Percentiles rank a stretch among this genome's conserved stretches.
Conservation (phyloP, 2,888 invertebrate species). For the Hemaris fuciformis region DNA sequence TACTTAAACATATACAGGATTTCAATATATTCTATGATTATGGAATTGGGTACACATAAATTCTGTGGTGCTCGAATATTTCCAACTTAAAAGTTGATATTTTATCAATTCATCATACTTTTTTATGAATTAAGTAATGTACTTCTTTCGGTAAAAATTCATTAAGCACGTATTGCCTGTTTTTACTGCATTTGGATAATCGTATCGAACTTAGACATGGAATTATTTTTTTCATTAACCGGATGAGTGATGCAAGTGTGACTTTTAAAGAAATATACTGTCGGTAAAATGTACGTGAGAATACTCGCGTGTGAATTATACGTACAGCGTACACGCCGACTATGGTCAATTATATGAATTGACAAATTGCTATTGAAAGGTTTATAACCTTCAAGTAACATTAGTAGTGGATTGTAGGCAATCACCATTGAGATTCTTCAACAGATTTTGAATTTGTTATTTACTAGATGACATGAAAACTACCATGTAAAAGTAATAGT, state of each 20-base stretch:
- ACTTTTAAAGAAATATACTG: slow-evolving; percentile 21
- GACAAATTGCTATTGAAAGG: slow-evolving; percentile 57
- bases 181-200: no score
- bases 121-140: no score
- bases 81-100: no score
- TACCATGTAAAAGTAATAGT: no score
- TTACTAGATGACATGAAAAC: not conserved
- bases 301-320: slow-evolving; percentile 47
- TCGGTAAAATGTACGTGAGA: slow-evolving; percentile 35
- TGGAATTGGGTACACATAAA: not conserved
- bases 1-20: no score
- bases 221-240: not conserved
- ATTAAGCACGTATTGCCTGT: no score
- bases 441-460: not conserved
- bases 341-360: slow-evolving; percentile 52
- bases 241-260: not conserved
- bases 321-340: slow-evolving; percentile 36
- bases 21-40: not conserved
- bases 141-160: no score
- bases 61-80: no score
- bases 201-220: not conserved
- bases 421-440: not conserved
- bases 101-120: no score
- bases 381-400: slow-evolving; percentile 48
- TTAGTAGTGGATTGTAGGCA: slow-evolving; percentile 7